Percentiles rank a stretch among this genome's conserved stretches.
Evolutionary conservation across 2,888 invertebrate species (phyloP).

Genomic region (Rhodophaea formosa): DNA sequence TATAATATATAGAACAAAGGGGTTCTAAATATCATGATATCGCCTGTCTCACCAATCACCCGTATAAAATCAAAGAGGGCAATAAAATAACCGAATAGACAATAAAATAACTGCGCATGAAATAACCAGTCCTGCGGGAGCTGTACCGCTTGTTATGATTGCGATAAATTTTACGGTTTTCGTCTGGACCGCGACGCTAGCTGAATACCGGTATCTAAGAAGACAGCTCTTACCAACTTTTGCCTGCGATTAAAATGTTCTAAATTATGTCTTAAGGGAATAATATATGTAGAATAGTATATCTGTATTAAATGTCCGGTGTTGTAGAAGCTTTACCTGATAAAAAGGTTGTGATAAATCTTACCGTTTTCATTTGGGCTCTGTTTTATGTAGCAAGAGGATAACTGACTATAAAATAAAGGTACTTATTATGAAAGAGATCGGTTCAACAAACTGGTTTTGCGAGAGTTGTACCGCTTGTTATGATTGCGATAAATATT

Average conservation of each 20-base stretch:
- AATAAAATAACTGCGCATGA: conserved; percentile 45
- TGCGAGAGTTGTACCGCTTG: conserved; percentile 42
- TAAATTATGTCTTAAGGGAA: no score
- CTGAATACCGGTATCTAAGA: not conserved
- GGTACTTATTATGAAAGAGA: conserved; percentile 37
- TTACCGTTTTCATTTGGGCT: no score
- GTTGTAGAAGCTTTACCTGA: no score
- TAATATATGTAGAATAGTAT: no score
- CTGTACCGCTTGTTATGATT: conserved; percentile 51
- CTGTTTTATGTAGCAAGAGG: no score
- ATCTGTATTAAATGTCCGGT: no score
- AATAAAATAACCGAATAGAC: conserved; percentile 36
- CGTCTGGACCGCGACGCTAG: conserved; percentile 43
- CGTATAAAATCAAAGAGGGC: conserved; percentile 34
- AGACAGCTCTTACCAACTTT: not conserved
- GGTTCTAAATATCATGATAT: conserved; percentile 9
- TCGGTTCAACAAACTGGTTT: conserved; percentile 35
- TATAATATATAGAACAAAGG: not conserved
- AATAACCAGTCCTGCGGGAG: conserved; percentile 37
- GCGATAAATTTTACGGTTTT: conserved; percentile 52
- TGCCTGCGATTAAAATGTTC: no score
- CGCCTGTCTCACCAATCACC: conserved; percentile 13
- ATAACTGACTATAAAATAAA: conserved; percentile 43
- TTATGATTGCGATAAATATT: conserved; percentile 60
- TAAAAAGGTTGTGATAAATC: no score